These are phyloP conservation scores for Rhadina sibilatrix DNA, from an alignment of 2,113 vertebrate genomes.

Conservation along the genomic window DNA sequence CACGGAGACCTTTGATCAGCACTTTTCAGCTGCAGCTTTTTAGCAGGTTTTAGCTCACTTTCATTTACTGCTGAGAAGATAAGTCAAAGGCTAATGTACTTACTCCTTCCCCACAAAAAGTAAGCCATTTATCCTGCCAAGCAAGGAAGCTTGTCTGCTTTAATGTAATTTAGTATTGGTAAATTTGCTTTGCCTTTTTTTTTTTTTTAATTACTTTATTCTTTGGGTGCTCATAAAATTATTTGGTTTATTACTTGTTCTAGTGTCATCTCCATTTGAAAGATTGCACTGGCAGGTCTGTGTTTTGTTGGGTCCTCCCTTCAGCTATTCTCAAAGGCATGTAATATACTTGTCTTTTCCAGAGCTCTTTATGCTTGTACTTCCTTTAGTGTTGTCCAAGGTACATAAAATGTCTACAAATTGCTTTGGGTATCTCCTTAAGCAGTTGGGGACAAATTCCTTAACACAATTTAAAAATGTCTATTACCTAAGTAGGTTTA, in stretches of 20 bases:
- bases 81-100: neutral
- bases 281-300: neutral
- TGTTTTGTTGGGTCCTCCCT: neutral
- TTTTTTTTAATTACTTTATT: neutral
- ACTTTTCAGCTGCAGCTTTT: neutral
- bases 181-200: neutral
- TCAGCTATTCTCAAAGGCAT: neutral
- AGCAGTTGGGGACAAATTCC: neutral
- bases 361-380: neutral
- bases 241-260: neutral
- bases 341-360: neutral
- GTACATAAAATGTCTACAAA: neutral
- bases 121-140: neutral
- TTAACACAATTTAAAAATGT: neutral
- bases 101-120: neutral
- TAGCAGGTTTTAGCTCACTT: neutral
- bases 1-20: neutral
- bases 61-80: neutral
- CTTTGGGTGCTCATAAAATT: neutral
- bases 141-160: neutral
- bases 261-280: neutral
- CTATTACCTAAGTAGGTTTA: neutral
- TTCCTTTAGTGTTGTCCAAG: neutral
- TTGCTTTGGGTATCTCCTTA: neutral
- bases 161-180: neutral